Evolutionary conservation across 2,888 invertebrate species (phyloP).

Genomic region (Zygothrica quintamaculata): DNA sequence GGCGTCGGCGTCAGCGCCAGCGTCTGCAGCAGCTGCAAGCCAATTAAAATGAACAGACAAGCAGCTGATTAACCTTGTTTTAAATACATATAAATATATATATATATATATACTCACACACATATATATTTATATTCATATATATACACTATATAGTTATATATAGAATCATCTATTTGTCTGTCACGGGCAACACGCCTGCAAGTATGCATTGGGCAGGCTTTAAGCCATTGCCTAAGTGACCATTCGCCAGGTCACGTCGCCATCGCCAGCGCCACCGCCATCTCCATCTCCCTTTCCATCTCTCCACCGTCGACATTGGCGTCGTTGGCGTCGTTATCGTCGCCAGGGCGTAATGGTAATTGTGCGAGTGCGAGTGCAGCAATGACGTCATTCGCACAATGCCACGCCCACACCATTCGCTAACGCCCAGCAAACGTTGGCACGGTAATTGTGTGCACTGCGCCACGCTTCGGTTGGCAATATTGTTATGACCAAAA

Average conservation of each 20-base stretch:
- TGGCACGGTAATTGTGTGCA: constrained; percentile 79
- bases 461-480: constrained; percentile 72
- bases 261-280: constrained; percentile 32
- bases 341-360: constrained; percentile 60
- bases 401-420: constrained; percentile 57
- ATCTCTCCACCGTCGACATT: constrained; percentile 20
- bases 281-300: constrained; percentile 21
- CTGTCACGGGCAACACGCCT: constrained; percentile 50
- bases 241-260: constrained; percentile 76
- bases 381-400: constrained; percentile 76
- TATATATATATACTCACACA: constrained; percentile 13
- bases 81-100: constrained; percentile 9
- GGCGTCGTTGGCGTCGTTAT: constrained; percentile 30
- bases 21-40: constrained; percentile 53
- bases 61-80: constrained; percentile 75
- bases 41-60: constrained; percentile 75
- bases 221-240: constrained; percentile 60
- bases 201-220: constrained; percentile 48
- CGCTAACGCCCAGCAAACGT: constrained; percentile 62
- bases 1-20: not conserved
- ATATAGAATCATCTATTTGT: constrained; percentile 41
- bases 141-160: not conserved
- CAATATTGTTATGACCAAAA: constrained; percentile 79
- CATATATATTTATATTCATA: constrained; percentile 5
- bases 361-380: constrained; percentile 66